These are phyloP conservation scores for Nycticorax nycticorax DNA, from an alignment of 2,113 vertebrate genomes.

Conservation along the genomic window DNA sequence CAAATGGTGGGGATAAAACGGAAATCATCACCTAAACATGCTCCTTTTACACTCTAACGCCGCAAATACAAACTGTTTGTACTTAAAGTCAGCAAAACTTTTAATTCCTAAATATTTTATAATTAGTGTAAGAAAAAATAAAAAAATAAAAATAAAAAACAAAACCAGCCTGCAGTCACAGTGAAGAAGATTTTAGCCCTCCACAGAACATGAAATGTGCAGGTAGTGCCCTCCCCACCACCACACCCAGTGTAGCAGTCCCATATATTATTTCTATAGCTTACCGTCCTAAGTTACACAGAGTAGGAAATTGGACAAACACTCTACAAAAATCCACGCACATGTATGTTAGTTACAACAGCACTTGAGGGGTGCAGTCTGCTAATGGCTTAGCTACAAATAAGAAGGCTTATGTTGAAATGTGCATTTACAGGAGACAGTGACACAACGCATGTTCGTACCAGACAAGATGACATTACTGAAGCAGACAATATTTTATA, in stretches of 20 bases:
- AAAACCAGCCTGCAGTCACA: neutral
- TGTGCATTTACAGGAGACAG: neutral
- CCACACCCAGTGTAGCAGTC: neutral
- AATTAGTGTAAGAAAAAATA: too few species aligned
- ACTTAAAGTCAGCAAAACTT: neutral
- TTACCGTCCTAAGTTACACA: neutral
- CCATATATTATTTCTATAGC: neutral
- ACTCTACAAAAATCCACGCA: neutral
- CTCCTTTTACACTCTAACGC: neutral
- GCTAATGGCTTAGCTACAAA: neutral
- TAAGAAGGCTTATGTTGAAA: neutral
- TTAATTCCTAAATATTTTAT: neutral
- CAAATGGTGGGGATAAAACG: neutral
- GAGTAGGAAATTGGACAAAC: neutral
- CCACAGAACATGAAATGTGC: neutral
- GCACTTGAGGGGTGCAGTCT: neutral
- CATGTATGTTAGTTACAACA: neutral
- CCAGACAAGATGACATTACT: neutral
- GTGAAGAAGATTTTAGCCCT: neutral
- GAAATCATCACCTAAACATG: neutral
- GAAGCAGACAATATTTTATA: neutral
- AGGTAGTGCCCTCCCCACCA: neutral
- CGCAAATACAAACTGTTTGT: neutral
- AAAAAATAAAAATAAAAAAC: too few species aligned
- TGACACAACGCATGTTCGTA: neutral